A percentile compares a stretch with the other conserved stretches of the same genome.
phyloP scores from a whole-genome alignment of 2,797 vertebrate species.

The Microctenopoma lineatum region DNA sequence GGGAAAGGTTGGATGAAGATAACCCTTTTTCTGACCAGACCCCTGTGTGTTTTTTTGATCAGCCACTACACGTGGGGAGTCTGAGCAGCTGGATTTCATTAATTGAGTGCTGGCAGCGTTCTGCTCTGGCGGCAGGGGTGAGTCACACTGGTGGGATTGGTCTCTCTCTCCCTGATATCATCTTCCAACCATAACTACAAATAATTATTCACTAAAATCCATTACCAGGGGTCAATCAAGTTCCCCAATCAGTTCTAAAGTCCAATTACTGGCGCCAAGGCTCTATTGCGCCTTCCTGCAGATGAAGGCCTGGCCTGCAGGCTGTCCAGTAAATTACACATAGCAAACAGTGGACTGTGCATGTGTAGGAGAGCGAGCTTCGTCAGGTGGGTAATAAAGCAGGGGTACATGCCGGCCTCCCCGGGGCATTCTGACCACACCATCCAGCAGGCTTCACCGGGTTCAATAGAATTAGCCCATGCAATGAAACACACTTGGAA shows the following conservation, averaged over 20 bases:
- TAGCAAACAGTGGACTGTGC: slow-evolving; percentile 66
- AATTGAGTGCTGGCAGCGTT: slow-evolving; percentile 81
- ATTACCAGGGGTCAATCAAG: slow-evolving; percentile 85
- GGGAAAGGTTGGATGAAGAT: slow-evolving; percentile 74
- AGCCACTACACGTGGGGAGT: slow-evolving; percentile 73
- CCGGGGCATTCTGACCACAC: slow-evolving; percentile 65
- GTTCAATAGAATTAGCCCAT: slow-evolving; percentile 79
- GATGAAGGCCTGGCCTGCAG: slow-evolving; percentile 75
- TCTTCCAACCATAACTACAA: slow-evolving; percentile 85
- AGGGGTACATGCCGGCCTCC: slow-evolving; percentile 67
- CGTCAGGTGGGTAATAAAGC: slow-evolving; percentile 79
- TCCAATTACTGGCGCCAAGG: slow-evolving; percentile 82
- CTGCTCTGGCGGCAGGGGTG: slow-evolving; percentile 79
- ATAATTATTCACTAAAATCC: slow-evolving; percentile 88
- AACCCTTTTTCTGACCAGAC: slow-evolving; percentile 76
- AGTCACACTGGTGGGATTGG: slow-evolving; percentile 80
- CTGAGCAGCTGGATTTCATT: slow-evolving; percentile 86
- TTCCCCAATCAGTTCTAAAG: slow-evolving; percentile 83
- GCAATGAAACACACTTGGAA: slow-evolving; percentile 64
- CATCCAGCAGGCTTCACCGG: slow-evolving; percentile 64
- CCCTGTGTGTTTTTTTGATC: slow-evolving; percentile 74
- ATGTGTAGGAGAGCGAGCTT: slow-evolving; percentile 60
- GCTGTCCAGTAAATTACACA: slow-evolving; percentile 76
- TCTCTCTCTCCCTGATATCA: slow-evolving; percentile 79
- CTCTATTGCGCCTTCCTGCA: slow-evolving; percentile 72